Evolutionary conservation across 2,113 vertebrate genomes (phyloP).

Genomic region (Cyanistes caeruleus): DNA sequence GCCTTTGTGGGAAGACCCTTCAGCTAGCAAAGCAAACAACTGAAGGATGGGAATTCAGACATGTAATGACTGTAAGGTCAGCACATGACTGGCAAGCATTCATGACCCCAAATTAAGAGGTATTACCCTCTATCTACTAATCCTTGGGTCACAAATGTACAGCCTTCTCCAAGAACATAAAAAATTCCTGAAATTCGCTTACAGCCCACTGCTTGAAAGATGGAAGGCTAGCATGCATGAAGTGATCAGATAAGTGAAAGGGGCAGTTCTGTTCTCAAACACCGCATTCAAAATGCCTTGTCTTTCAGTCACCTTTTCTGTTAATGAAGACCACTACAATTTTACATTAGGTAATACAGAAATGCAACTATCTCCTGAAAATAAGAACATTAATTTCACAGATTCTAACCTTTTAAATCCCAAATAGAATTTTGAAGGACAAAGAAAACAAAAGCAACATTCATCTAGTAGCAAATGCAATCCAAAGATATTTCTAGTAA

Average conservation of each 20-base stretch:
- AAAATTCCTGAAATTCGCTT: constrained; percentile 69
- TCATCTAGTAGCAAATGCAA: not conserved
- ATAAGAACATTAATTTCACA: not conserved
- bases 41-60: constrained; percentile 57
- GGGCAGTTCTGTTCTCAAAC: not conserved
- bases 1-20: constrained; percentile 16
- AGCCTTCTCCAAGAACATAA: constrained; percentile 42
- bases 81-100: constrained; percentile 44
- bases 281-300: not conserved
- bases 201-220: constrained; percentile 57
- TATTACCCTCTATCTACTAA: constrained; percentile 67
- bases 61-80: constrained; percentile 55
- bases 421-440: not conserved
- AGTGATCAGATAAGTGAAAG: constrained; percentile 38
- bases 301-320: not conserved
- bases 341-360: not conserved
- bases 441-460: not conserved
- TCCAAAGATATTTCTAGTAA: not conserved
- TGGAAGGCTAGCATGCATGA: constrained; percentile 32
- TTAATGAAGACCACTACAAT: not conserved
- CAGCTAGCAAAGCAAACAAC: constrained; percentile 27
- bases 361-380: not conserved
- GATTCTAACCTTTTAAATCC: not conserved
- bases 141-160: constrained; percentile 60
- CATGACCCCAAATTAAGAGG: constrained; percentile 64